phyloP scores from a whole-genome alignment of 2,888 invertebrate genomes.

The Cantharis flavilabris region DNA sequence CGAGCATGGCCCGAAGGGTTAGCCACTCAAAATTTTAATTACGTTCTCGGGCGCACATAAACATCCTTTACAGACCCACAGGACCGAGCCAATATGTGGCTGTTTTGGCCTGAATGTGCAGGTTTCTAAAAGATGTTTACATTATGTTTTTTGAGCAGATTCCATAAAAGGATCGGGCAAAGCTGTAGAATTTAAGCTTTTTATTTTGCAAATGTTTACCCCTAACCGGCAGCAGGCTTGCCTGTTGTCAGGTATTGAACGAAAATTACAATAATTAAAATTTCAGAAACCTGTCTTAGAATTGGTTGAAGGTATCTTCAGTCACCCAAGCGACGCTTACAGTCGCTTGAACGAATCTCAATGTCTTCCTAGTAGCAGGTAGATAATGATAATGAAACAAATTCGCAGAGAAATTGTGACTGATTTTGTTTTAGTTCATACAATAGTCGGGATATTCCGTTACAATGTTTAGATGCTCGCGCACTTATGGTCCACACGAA shows the following conservation, averaged over 20 bases:
- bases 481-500: conserved; percentile 54
- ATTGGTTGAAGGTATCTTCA: conserved; percentile 52
- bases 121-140: too few species aligned
- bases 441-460: conserved; percentile 59
- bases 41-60: not conserved
- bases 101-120: too few species aligned
- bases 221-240: not conserved
- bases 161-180: too few species aligned
- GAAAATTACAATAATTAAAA: not conserved
- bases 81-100: too few species aligned
- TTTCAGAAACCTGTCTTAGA: conserved; percentile 52
- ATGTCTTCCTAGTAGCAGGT: conserved; percentile 51
- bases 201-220: not conserved
- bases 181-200: not conserved
- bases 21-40: too few species aligned
- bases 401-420: not conserved
- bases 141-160: too few species aligned
- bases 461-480: conserved; percentile 65
- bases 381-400: not conserved
- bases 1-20: not conserved
- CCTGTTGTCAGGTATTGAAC: not conserved
- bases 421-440: conserved; percentile 39
- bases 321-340: conserved; percentile 49
- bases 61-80: not conserved
- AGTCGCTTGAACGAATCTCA: conserved; percentile 53